These are phyloP conservation scores for Stegastes partitus DNA, from an alignment of 2,113 vertebrate genomes.

Conservation along the genomic window DNA sequence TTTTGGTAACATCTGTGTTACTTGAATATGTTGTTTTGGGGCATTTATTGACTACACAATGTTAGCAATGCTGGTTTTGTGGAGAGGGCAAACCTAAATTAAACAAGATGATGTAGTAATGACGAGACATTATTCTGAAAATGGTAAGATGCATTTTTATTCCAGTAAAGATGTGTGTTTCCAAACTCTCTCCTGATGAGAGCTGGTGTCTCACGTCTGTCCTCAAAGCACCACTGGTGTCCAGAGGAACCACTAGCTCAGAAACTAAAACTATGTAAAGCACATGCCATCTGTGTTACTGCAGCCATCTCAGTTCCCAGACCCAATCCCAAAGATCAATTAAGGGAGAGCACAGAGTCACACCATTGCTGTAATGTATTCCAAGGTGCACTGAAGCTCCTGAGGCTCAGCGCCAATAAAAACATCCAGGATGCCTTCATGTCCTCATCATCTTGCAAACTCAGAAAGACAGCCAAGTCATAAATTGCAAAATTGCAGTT, in stretches of 20 bases:
- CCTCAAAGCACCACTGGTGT: not conserved
- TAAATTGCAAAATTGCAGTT: constrained; percentile 30
- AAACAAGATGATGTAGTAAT: too few species aligned
- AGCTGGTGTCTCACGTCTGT: too few species aligned
- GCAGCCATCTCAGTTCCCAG: not conserved
- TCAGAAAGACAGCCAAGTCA: constrained; percentile 26
- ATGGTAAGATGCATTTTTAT: too few species aligned
- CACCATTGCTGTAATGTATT: not conserved
- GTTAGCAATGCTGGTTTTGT: too few species aligned
- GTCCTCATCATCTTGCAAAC: constrained; percentile 11
- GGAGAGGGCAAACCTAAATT: too few species aligned
- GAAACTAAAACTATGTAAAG: not conserved
- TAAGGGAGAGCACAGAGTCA: not conserved
- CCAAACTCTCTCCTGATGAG: too few species aligned
- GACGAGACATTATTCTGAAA: too few species aligned
- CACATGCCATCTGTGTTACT: not conserved
- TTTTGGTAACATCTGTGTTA: too few species aligned
- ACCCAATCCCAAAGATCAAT: constrained; percentile 15
- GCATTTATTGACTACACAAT: too few species aligned
- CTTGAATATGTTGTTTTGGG: too few species aligned
- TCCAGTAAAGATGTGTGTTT: too few species aligned
- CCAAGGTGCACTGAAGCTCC: constrained; percentile 10
- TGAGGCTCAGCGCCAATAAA: constrained; percentile 1
- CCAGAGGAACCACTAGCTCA: not conserved
- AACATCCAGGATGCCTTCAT: constrained; percentile 20